Evolutionary conservation across 2,888 invertebrate species (phyloP).

Genomic region (Latrodectus hesperus): DNA sequence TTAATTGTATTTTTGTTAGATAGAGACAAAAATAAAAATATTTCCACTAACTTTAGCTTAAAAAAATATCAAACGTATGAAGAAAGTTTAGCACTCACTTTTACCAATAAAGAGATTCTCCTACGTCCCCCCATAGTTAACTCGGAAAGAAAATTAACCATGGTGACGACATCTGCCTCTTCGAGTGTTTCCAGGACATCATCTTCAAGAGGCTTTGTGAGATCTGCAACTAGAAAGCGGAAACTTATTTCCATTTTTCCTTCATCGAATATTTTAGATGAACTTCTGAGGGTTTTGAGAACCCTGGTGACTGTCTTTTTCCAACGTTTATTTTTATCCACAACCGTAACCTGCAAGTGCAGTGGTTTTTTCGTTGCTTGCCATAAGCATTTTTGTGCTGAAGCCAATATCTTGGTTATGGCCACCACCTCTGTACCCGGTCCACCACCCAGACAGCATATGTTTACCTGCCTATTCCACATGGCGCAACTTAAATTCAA

Average conservation of each 20-base stretch:
- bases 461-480: not conserved
- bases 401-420: conserved; percentile 15
- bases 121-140: no score
- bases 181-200: not conserved
- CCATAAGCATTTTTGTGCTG: not conserved
- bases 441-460: conserved; percentile 51
- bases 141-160: not conserved
- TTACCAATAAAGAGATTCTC: no score
- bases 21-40: no score
- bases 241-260: conserved; percentile 11
- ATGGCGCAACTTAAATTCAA: not conserved
- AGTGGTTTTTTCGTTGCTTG: not conserved
- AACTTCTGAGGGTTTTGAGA: not conserved
- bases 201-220: not conserved
- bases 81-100: no score
- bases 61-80: no score
- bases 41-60: no score
- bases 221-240: not conserved
- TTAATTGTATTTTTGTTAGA: no score
- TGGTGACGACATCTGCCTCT: not conserved
- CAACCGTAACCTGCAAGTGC: conserved; percentile 24
- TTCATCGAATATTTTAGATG: not conserved
- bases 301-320: conserved; percentile 3
- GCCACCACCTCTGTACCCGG: conserved; percentile 47
- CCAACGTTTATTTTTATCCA: conserved; percentile 42